Base-by-base conservation (phyloP, 2,888 invertebrate species). In the Napeogenes inachia region DNA sequence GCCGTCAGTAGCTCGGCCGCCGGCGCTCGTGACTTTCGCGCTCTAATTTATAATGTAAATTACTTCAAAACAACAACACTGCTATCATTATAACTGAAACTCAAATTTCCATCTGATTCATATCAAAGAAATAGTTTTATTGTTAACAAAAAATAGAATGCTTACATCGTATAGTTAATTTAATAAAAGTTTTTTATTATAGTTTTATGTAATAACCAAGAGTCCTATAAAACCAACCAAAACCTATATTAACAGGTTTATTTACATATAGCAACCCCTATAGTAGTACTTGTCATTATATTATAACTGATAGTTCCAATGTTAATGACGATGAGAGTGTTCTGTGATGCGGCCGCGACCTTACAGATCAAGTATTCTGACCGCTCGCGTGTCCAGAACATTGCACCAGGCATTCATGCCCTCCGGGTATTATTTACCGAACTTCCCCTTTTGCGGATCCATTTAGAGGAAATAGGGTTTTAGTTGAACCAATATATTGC, bases 1-100 rank as follows among this genome's bases (percentile, higher is more conserved):
- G 73, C 68, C 63, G 71, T 81, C 85, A 77, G 89, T 88, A 88
- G 89, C 89, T 73, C 73, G 69, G 85, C 88, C 87, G 68, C 75
- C 66, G 85, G 89, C 87, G 81, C 84, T 84, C 88, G 89, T 89
- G 89, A 84, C 81, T 74, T 78, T 81, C 82, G 77, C 80, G 87
- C 80, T 84, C 84, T 83, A 87, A 89, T 89, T 89, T 87, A 73
- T 73, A 80, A 87, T 88, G 87, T 84, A 84, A 89, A 88, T 87
- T 73, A 71, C 75, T 80, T 81, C 78, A 71, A 72, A 77, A 80
- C 79, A 76, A 76, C 50, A 78, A 72, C 69, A 68, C 66, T 68
- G 33, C 59, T 61, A 54, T 59, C 63, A 64, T 70, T 71, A 71
- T 50, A 50, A 50, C 68, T 69, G 71, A 71, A 75, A 74, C 70